Base-by-base conservation (phyloP, 2,888 invertebrate species). In the Camptogramma bilineatum region DNA sequence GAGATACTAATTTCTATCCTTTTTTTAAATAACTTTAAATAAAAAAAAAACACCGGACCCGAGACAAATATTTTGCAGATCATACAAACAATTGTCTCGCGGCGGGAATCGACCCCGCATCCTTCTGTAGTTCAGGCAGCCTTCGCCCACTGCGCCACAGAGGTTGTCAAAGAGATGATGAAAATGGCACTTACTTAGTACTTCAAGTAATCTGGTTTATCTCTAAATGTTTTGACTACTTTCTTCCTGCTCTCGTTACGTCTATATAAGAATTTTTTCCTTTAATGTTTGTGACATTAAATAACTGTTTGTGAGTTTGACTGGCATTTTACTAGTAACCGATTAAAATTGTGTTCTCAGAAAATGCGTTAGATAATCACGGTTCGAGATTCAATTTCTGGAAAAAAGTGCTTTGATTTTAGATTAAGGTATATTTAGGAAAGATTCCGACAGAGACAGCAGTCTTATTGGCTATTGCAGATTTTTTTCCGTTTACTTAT, bases 331-430 rank as follows among this genome's bases (percentile, higher is more conserved):
- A 7, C 28, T 7, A 28, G 28, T 28, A 28, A 28, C 28, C 28
- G 13, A 39, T 13, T 39, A 13, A 31, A 39, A 13, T 39, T 13
- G 13, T 39, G 3, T 16, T 44, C 7, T 17, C 7, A 16, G 4
- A 44, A 16, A 44, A 44, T 44, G 0, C 16, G 42, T 42, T 42
- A 44, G 17, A 16, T 44, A 44, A 17, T 17, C 7, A 17, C 17
- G 7, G 28, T 28, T 44, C 16, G 7, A 16, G 2, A 16, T 44
- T 17, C 44, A 44, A 13, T 44, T 44, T 17, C 16, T 7, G 17
- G 44, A 44, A 44, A n/a, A 10, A 42, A 42, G 42, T 16, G n/a
- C 39, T 39, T 39, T 39, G 39, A 39, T 28, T 28, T 39, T 39
- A 39, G 39, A 39, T 39, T 28, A 28, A 28, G 28, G 28, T 7